These are phyloP conservation scores for Sinosuthora webbiana DNA, from an alignment of 2,113 vertebrate species.

Conservation along the genomic window DNA sequence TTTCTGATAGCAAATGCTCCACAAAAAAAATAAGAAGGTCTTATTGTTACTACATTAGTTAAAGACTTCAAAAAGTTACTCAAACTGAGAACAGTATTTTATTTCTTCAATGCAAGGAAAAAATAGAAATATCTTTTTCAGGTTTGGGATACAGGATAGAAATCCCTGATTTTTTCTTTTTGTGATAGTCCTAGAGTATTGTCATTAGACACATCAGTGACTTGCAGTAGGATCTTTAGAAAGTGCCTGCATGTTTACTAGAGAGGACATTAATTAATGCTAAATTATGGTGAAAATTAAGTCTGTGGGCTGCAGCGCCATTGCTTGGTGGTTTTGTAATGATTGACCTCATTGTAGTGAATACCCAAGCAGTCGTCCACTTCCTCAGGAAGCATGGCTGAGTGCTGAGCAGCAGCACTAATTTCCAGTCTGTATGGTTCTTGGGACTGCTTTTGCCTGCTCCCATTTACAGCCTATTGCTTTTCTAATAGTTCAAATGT, in stretches of 20 bases:
- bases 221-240: neutral
- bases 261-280: constrained; percentile 21
- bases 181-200: neutral
- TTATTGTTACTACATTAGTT: neutral
- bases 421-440: neutral
- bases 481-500: constrained; percentile 41
- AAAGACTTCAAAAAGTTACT: neutral
- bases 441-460: neutral
- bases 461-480: neutral
- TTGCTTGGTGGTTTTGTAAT: neutral
- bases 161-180: neutral
- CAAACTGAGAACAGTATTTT: neutral
- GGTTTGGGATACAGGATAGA: neutral
- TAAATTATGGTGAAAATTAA: constrained; percentile 26
- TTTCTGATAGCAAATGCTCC: neutral
- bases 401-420: neutral
- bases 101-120: neutral
- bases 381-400: neutral
- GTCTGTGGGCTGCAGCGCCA: neutral
- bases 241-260: neutral
- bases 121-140: neutral
- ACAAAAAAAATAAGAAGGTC: neutral
- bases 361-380: neutral
- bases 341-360: neutral
- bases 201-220: neutral